Evolutionary conservation across 2,888 invertebrate species (phyloP).

Genomic region (Drosophila histrio): DNA sequence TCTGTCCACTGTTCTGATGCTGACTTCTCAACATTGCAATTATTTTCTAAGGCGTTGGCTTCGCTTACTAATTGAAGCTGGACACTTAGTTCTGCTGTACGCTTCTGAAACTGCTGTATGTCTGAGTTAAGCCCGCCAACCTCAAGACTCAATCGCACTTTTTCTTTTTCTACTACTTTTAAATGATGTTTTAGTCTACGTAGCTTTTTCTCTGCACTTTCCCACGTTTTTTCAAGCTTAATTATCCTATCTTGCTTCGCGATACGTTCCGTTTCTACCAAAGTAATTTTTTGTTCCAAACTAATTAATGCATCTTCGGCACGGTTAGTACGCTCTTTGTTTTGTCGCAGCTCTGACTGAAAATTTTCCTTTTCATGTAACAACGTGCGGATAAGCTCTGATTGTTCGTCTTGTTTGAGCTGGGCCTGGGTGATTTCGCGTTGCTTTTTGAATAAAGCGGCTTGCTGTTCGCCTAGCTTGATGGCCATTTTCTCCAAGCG

Average conservation of each 20-base stretch:
- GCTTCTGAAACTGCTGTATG: conserved; percentile 28
- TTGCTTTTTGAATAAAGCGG: conserved; percentile 12
- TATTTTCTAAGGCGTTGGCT: background rate
- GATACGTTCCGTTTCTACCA: conserved; percentile 11
- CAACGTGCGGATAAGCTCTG: conserved; percentile 14
- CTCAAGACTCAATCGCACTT: conserved; percentile 69
- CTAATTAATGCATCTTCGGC: conserved; percentile 10
- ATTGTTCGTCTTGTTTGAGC: conserved; percentile 3
- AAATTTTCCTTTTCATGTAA: conserved; percentile 18
- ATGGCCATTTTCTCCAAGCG: conserved; percentile 29
- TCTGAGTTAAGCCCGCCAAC: conserved; percentile 72
- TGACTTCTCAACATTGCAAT: background rate
- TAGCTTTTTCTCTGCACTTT: conserved; percentile 59
- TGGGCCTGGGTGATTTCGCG: conserved; percentile 21
- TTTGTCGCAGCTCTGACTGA: conserved; percentile 14
- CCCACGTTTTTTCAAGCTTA: conserved; percentile 66
- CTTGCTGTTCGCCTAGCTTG: conserved; percentile 33
- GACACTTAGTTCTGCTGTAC: background rate
- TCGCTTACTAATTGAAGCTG: conserved; percentile 16
- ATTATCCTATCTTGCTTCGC: conserved; percentile 49
- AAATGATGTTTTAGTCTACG: conserved; percentile 61
- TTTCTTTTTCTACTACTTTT: conserved; percentile 56
- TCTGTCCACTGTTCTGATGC: conserved; percentile 8
- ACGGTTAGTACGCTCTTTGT: conserved; percentile 12
- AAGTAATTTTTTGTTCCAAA: conserved; percentile 9